A percentile compares a stretch with the other conserved stretches of the same genome.
These are phyloP conservation scores for Lacanobia oleracea DNA, from an alignment of 2,888 invertebrate genomes.

Conservation along the genomic window DNA sequence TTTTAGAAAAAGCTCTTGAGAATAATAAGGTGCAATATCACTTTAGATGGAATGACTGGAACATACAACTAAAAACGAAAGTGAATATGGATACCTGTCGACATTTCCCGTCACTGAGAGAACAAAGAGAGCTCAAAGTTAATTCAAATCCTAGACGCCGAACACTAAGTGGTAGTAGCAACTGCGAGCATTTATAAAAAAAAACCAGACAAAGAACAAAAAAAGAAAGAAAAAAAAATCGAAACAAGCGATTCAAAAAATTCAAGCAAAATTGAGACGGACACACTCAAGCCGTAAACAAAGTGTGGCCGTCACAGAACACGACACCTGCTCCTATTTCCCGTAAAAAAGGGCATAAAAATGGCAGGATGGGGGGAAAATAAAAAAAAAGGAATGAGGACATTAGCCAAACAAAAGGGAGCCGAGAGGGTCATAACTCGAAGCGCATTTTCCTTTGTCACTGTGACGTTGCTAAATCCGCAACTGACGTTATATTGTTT, in stretches of 20 bases:
- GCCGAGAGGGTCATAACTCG: conserved; percentile 86
- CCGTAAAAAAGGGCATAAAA: conserved; percentile 74
- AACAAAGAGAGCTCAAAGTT: conserved; percentile 20
- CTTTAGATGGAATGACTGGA: too few species aligned
- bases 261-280: conserved; percentile 72
- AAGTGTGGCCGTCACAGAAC: conserved; percentile 76
- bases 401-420: conserved; percentile 87
- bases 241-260: conserved; percentile 65
- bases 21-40: too few species aligned
- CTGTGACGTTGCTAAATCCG: conserved; percentile 84
- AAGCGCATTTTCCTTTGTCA: conserved; percentile 86
- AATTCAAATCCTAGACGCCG: conserved; percentile 49
- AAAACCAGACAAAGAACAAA: conserved; percentile 10
- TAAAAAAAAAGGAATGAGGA: conserved; percentile 74
- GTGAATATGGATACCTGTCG: neutral
- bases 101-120: conserved; percentile 3
- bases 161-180: conserved; percentile 30
- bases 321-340: conserved; percentile 78
- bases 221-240: conserved; percentile 19
- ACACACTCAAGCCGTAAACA: conserved; percentile 75
- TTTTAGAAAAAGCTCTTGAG: neutral
- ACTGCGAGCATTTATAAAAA: conserved; percentile 40
- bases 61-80: too few species aligned
- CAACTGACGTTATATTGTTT: conserved; percentile 81
- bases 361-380: conserved; percentile 70